These are phyloP conservation scores for Apeira syringaria DNA, from an alignment of 2,888 invertebrate genomes.

Conservation along the genomic window DNA sequence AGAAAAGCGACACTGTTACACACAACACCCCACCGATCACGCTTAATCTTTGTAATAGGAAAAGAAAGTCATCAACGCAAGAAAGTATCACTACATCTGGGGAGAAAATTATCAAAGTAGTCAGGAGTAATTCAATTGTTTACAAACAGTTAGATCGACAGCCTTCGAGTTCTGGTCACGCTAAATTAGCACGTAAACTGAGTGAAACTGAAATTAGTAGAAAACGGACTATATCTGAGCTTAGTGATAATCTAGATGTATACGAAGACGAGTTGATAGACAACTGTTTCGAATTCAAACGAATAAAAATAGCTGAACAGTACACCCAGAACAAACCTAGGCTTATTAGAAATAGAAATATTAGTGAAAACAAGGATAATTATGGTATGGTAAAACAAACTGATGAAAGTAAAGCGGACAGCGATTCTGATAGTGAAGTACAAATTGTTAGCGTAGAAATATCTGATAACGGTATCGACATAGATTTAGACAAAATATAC, in stretches of 20 bases:
- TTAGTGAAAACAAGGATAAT: slow-evolving; percentile 44
- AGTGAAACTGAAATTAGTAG: slow-evolving; percentile 50
- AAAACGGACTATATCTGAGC: slow-evolving; percentile 68
- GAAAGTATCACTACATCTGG: slow-evolving; percentile 68
- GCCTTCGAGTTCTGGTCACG: slow-evolving; percentile 37
- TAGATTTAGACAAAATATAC: slow-evolving; percentile 47
- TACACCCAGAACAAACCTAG: slow-evolving; percentile 49
- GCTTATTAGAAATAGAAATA: slow-evolving; percentile 60
- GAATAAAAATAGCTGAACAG: slow-evolving; percentile 56
- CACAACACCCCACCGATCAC: slow-evolving; percentile 56
- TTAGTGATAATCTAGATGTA: slow-evolving; percentile 60
- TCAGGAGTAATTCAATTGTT: slow-evolving; percentile 72
- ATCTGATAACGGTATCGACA: slow-evolving; percentile 33
- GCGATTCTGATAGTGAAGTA: slow-evolving; percentile 70
- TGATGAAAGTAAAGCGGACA: slow-evolving; percentile 38
- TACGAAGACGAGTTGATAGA: slow-evolving; percentile 68
- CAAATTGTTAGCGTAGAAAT: slow-evolving; percentile 65
- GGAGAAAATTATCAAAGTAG: slow-evolving; percentile 74
- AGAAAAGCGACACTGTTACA: slow-evolving; percentile 48
- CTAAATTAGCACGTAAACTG: slow-evolving; percentile 48
- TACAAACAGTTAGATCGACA: slow-evolving; percentile 67
- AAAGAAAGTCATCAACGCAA: slow-evolving; percentile 69
- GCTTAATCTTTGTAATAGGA: slow-evolving; percentile 54
- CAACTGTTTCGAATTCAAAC: slow-evolving; percentile 70
- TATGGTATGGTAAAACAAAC: not conserved